Evolutionary conservation across 2,888 invertebrate genomes (phyloP), one percentile per base, ranked within the genome.

Genomic region (Sphecodes monilicornis): DNA sequence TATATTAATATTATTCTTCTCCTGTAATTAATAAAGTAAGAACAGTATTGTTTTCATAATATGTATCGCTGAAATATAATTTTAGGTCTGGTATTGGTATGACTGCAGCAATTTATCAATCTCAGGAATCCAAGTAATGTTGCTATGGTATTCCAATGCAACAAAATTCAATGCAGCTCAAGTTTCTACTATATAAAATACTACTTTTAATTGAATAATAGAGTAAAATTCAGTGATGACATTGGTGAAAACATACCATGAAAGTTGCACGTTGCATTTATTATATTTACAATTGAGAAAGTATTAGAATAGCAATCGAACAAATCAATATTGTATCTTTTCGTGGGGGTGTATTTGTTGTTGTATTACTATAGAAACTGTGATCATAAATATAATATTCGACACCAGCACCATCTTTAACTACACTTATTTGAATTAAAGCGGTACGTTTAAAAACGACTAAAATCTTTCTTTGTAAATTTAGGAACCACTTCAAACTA

Each of bases 321-420:
- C 6, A 8, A 74, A 77, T 77, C 78, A 18, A 84, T 76, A 73
- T 50, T 50, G 26, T 57, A 29, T 64, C 60, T 73, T 60, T 43
- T 41, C 41, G 22, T 41, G 11, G 13, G n/a, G 18, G 22, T 50
- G 26, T 36, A 54, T 75, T 82, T 43, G 29, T 41, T 78, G n/a
- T 64, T 70, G 3, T 22, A 72, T 41, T n/a, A 22, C 18, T 32
- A 43, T 32, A 43, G 54, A 57, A 69, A 57, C 57, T 75, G 13
- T 32, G n/a, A 57, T 57, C 70, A n/a, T 70, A 60, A 70, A 64
- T 29, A 26, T 26, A 29, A 6, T 75, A n/a, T 11, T 26, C 32
- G 36, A 68, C 22, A 46, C 1, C 50, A 68, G n/a, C 84, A 74
- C 71, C 84, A 75, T n/a, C 84, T 84, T 41, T 11, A 50, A 46